Percentiles rank a stretch among this genome's conserved stretches.
phyloP scores from a whole-genome alignment of 2,113 vertebrate species.

The Xenopus laevis region DNA sequence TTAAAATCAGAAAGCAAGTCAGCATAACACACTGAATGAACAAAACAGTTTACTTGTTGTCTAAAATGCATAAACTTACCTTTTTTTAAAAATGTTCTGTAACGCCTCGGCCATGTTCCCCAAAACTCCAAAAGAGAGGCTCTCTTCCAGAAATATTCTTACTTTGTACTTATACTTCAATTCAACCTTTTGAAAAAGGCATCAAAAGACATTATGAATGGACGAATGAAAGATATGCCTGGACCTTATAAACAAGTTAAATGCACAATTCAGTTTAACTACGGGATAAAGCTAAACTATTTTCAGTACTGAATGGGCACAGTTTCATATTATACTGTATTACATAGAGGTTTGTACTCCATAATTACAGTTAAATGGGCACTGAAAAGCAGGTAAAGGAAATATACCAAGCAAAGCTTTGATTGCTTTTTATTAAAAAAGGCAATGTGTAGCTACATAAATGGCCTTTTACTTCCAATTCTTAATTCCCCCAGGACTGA shows the following conservation, averaged over 20 bases:
- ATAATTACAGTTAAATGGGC: neutral
- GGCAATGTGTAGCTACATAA: neutral
- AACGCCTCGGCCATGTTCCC: constrained; percentile 87
- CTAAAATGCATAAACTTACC: constrained; percentile 61
- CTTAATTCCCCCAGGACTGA: constrained; percentile 8
- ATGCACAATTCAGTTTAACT: neutral
- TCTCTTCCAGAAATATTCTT: constrained; percentile 93
- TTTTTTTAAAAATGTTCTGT: constrained; percentile 92
- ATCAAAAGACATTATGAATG: neutral
- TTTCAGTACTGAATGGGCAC: neutral
- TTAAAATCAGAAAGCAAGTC: too few relatives aligned
- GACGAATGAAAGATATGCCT: neutral
- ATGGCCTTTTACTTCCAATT: constrained; percentile 6
- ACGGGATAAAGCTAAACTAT: neutral
- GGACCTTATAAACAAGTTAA: neutral
- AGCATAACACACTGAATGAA: too few relatives aligned
- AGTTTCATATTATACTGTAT: neutral
- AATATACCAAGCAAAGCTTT: neutral
- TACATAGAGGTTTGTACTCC: constrained; percentile 12
- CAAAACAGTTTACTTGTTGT: too few relatives aligned
- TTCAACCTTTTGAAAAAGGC: constrained; percentile 71
- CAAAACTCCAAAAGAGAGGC: constrained; percentile 92
- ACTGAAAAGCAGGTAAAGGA: neutral
- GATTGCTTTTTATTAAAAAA: neutral
- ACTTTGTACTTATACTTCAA: constrained; percentile 96